Base-by-base conservation (phyloP, 1,140 invertebrate genomes). In the Lysiphlebus fabarum region DNA sequence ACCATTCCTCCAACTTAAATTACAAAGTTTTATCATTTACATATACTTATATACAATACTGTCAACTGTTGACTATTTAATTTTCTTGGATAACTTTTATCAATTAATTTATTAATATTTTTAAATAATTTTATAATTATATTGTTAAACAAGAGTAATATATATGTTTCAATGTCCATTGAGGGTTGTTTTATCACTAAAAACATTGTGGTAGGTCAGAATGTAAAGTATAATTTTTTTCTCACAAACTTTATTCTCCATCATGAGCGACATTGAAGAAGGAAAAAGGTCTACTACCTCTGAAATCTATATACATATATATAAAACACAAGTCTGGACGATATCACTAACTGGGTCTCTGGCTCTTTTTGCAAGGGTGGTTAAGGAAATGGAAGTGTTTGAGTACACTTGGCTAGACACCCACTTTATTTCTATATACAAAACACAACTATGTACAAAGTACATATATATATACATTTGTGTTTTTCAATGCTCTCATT, bases 141-240 rank as follows among this genome's bases (percentile, higher is more conserved):
- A n/a, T n/a, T n/a, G 17, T 26, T 26, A 26, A 26, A 26, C 17
- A 2, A 26, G 1, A 26, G 17, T 26, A 26, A 26, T 26, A 26
- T 26, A 26, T 4, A 26, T n/a, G n/a, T 26, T 26, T 26, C 0
- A 26, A 26, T 26, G 17, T 26, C 17, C 17, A 26, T 26, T 26
- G 17, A 26, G 4, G 17, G 17, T 2, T 2, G 17, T 26, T 26
- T 26, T 26, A 26, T 26, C 1, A 26, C 17, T 26, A 26, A 26
- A 26, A 26, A 26, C 2, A 58, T 59, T 74, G 68, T 61, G 69
- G 63, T 77, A 77, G 76, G 75, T 78, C 75, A 77, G 68, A 70
- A 7, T 38, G 14, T 14, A 8, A 51, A 38, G n/a, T 37, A 36
- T 44, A 45, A 57, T 34, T 72, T 69, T 71, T 72, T 72, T 71